These are phyloP conservation scores for Dicerorhinus sumatrensis DNA, from an alignment of 2,113 vertebrate genomes.

Conservation along the genomic window DNA sequence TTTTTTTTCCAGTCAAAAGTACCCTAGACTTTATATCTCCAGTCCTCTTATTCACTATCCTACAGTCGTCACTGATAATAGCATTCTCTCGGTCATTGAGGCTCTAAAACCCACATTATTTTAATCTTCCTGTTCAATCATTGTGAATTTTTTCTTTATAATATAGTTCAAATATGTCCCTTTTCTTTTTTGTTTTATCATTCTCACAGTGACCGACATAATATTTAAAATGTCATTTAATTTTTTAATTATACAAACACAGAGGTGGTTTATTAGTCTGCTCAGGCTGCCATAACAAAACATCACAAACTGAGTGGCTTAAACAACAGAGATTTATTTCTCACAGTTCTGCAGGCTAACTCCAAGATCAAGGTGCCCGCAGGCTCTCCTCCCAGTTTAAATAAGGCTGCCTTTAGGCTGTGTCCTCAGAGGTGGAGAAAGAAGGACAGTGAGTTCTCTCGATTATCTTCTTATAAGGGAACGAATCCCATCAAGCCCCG, in stretches of 20 bases:
- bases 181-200: neutral
- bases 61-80: neutral
- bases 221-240: neutral
- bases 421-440: neutral
- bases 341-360: neutral
- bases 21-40: neutral
- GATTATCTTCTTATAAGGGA: neutral
- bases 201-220: neutral
- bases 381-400: neutral
- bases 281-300: neutral
- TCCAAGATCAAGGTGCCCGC: neutral
- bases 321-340: neutral
- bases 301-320: neutral
- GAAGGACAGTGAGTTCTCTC: neutral
- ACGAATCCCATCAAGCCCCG: neutral
- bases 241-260: neutral
- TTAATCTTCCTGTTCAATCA: neutral
- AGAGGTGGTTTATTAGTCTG: neutral
- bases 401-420: neutral
- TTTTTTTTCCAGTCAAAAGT: neutral
- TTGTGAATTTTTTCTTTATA: neutral
- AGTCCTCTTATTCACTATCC: neutral
- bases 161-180: neutral
- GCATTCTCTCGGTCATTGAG: neutral
- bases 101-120: neutral